Evolutionary conservation across 2,888 invertebrate genomes (phyloP).

Genomic region (Sinhomidia bicolor): DNA sequence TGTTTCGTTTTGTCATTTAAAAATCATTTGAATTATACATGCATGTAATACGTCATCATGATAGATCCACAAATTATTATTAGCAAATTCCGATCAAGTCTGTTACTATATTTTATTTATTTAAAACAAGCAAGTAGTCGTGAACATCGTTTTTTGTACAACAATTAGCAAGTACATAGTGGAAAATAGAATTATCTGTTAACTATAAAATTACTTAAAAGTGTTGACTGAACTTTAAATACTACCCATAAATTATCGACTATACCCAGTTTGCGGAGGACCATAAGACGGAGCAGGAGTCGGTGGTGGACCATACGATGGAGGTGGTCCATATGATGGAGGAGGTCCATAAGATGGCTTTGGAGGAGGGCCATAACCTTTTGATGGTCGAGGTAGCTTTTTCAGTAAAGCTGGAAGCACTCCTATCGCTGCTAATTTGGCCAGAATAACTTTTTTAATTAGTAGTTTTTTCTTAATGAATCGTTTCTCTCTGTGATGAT

Average conservation of each 20-base stretch:
- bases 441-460: constrained; percentile 39
- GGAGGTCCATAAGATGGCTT: constrained; percentile 65
- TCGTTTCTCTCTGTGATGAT: constrained; percentile 50
- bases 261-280: constrained; percentile 53
- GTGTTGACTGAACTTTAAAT: not conserved
- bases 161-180: not conserved
- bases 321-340: constrained; percentile 66
- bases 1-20: no score
- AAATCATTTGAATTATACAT: no score
- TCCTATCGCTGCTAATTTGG: constrained; percentile 34
- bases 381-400: constrained; percentile 28
- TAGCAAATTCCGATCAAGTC: no score
- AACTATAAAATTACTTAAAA: not conserved
- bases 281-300: constrained; percentile 62
- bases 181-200: constrained; percentile 27
- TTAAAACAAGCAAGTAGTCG: not conserved
- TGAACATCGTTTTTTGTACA: not conserved
- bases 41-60: no score
- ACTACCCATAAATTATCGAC: not conserved
- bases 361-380: constrained; percentile 64
- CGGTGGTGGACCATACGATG: constrained; percentile 68
- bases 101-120: not conserved
- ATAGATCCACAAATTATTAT: no score
- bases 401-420: constrained; percentile 54
- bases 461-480: constrained; percentile 57